These are phyloP conservation scores for Apodemus agrarius DNA, from an alignment of 2,797 vertebrate species.

Conservation along the genomic window DNA sequence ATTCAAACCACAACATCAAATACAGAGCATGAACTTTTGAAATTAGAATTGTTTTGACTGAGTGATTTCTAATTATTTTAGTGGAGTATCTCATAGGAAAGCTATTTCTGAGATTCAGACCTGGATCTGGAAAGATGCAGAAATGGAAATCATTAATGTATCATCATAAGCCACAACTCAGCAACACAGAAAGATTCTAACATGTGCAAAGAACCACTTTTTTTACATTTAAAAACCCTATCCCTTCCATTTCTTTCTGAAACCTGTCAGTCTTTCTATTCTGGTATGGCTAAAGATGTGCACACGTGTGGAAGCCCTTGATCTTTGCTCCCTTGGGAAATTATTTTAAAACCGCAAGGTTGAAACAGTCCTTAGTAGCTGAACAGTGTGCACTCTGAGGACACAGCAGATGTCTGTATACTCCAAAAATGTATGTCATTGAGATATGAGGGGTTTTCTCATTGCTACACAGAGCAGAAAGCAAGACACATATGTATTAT, in stretches of 20 bases:
- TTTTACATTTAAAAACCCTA: neutral
- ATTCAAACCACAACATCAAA: neutral
- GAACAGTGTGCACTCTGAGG: conserved; percentile 23
- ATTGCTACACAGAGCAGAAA: conserved; percentile 45
- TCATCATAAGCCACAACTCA: conserved; percentile 11
- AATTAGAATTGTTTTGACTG: conserved; percentile 34
- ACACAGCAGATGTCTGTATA: conserved; percentile 39
- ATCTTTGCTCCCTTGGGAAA: conserved; percentile 58
- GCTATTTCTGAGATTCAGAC: neutral
- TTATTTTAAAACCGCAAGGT: conserved; percentile 53
- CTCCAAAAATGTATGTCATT: conserved; percentile 23
- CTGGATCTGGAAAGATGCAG: neutral
- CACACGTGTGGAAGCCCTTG: neutral
- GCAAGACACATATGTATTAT: neutral
- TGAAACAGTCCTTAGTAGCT: conserved; percentile 8
- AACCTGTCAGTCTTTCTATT: neutral
- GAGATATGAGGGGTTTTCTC: neutral
- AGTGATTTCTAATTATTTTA: conserved; percentile 46
- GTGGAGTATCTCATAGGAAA: neutral
- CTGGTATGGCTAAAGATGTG: conserved; percentile 4
- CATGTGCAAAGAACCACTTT: neutral
- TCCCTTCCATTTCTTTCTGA: neutral
- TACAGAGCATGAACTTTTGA: neutral
- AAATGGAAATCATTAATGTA: neutral
- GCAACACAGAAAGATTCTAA: neutral